Percentiles rank a stretch among this genome's conserved stretches.
Evolutionary conservation across 2,797 vertebrate species (phyloP).

Genomic region (Microtus californicus): DNA sequence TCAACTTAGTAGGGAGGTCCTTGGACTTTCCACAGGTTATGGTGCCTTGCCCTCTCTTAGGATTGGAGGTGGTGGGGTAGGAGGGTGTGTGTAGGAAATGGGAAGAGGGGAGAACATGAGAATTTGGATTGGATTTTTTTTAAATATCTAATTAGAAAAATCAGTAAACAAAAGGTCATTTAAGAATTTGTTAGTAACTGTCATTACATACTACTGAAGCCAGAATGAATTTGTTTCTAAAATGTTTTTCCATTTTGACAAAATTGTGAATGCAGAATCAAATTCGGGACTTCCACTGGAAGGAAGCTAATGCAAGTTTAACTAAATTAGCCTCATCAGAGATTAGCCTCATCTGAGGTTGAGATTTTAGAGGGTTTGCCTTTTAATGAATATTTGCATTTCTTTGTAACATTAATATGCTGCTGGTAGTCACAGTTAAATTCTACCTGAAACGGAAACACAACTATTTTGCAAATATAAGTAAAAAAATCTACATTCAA

Average conservation of each 20-base stretch:
- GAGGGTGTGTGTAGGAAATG: no score
- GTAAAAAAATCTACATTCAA: neutral
- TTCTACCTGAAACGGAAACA: neutral
- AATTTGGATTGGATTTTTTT: no score
- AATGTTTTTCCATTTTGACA: slow-evolving; percentile 36
- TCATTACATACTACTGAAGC: slow-evolving; percentile 57
- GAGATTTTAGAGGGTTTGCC: slow-evolving; percentile 69
- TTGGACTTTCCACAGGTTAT: no score
- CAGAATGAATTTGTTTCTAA: slow-evolving; percentile 66
- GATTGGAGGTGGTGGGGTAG: no score
- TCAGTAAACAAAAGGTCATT: no score
- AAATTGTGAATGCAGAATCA: slow-evolving; percentile 21
- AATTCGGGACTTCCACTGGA: neutral
- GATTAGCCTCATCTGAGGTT: slow-evolving; percentile 29
- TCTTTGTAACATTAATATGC: slow-evolving; percentile 62
- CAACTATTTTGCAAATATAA: neutral
- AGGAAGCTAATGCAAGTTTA: slow-evolving; percentile 58
- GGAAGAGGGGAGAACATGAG: no score
- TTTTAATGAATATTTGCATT: slow-evolving; percentile 53
- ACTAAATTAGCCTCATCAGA: slow-evolving; percentile 43
- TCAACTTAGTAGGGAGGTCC: no score
- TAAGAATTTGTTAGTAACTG: slow-evolving; percentile 30
- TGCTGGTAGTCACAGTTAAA: neutral
- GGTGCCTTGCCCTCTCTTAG: no score
- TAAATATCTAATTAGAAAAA: no score